Evolutionary conservation across 1,140 invertebrate species (phyloP).

Genomic region (Drosophila quadrilineata): DNA sequence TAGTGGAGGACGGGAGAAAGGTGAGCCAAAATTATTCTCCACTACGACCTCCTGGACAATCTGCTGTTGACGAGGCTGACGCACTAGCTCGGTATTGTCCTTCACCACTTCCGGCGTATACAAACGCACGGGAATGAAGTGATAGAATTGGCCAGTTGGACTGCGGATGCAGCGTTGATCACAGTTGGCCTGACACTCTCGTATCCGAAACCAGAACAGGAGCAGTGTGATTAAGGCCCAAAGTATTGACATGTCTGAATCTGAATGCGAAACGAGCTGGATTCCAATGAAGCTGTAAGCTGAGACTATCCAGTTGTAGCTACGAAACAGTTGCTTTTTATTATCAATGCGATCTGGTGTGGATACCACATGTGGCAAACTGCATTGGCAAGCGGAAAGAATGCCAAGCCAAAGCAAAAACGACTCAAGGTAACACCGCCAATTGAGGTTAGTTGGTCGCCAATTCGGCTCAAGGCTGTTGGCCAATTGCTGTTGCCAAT

Average conservation of each 20-base stretch:
- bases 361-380: constrained; percentile 15
- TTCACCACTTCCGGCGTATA: constrained; percentile 25
- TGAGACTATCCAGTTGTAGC: constrained; percentile 35
- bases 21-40: constrained; percentile 33
- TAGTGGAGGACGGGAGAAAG: neutral
- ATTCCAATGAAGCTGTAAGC: constrained; percentile 29
- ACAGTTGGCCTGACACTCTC: neutral
- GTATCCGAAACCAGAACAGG: neutral
- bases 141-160: constrained; percentile 16
- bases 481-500: neutral
- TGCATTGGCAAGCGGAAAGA: constrained; percentile 44
- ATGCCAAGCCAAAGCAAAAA: constrained; percentile 2
- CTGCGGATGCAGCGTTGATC: constrained; percentile 14
- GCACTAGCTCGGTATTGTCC: constrained; percentile 14
- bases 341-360: constrained; percentile 18
- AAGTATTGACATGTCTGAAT: constrained; percentile 12
- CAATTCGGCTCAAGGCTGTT: neutral
- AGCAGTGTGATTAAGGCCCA: constrained; percentile 12
- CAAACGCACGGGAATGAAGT: constrained; percentile 39
- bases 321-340: constrained; percentile 33
- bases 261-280: neutral
- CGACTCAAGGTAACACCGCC: constrained; percentile 27
- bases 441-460: constrained; percentile 48
- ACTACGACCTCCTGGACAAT: constrained; percentile 40
- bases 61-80: constrained; percentile 37